Conservation (phyloP, 2,113 vertebrate genomes). For the Chionomys nivalis region DNA sequence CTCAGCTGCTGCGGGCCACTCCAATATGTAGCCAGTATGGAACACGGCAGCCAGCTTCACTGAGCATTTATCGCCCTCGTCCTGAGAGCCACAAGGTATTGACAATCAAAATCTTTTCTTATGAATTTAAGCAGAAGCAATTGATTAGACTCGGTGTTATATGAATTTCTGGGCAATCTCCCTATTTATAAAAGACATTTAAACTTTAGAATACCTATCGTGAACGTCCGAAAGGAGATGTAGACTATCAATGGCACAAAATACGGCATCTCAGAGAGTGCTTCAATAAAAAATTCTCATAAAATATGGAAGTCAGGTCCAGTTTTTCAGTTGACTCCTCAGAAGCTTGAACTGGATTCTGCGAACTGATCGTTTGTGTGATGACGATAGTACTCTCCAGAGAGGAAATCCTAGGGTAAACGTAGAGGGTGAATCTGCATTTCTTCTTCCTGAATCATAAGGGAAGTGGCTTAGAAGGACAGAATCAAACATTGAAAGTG, state of each 20-base stretch:
- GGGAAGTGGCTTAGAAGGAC: not conserved
- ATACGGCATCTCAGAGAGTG: not conserved
- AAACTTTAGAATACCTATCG: not conserved
- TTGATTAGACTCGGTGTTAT: not conserved
- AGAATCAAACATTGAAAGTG: not conserved
- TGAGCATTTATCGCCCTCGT: no score
- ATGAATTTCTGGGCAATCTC: not conserved
- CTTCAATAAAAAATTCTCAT: not conserved
- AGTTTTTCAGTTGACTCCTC: not conserved
- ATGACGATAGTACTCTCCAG: not conserved
- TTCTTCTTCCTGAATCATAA: not conserved
- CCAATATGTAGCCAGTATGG: fast-evolving
- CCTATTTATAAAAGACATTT: not conserved
- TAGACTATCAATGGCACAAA: not conserved
- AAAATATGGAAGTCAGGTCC: not conserved
- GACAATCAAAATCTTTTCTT: not conserved
- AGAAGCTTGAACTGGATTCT: not conserved
- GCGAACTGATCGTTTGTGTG: not conserved
- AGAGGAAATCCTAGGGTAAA: not conserved
- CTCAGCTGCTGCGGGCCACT: not conserved
- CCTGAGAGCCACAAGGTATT: not conserved
- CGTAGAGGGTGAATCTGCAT: not conserved
- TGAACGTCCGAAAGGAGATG: not conserved
- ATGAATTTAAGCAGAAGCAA: not conserved
- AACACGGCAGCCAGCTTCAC: not conserved